Base-by-base conservation (phyloP, 2,888 invertebrate species). In the Smittia sp. region DNA sequence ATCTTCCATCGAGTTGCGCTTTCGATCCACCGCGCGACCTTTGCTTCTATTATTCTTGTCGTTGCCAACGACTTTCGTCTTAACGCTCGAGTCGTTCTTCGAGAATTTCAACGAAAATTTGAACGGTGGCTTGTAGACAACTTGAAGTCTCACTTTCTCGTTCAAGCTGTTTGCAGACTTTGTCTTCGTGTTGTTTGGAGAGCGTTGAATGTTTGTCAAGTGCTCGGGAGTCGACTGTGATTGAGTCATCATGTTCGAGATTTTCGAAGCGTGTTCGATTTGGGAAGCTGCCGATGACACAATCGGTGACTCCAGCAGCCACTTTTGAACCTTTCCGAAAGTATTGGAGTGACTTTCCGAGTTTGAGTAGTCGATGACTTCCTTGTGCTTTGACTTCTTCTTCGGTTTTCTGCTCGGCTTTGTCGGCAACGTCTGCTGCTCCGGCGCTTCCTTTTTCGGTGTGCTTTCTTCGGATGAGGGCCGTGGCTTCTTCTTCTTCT, bases 111-210 rank as follows among this genome's bases (percentile, higher is more conserved):
- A 86, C 80, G 92, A 92, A 81, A 93, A 93, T 78, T 92, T 90
- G 82, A 93, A 93, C 11, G 93, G 93, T 69, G 93, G 93, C 80
- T 93, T 93, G 80, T 92, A 93, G 25, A 93, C 91, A 39, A 93
- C 93, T 81, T 93, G 93, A 22, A 93, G 83, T 76, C 91, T 87
- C 11, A 93, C 88, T 80, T 91, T 91, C 75, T 86, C 87, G 77
- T 87, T 87, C 46, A 91, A 84, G 78, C 90, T 90, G 18, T 89
- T 90, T 75, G 89, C 87, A 78, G 91, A 91, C 78, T 90, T 89
- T 76, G 88, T 89, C 77, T 87, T 82, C 9, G 80, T 77, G 74
- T 83, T 81, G 74, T 84, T 84, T 1, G 87, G 85, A 52, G 85
- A 85, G 76, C 87, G 86, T 27, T 54, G 54, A 15, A 27, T 25